phyloP scores from a whole-genome alignment of 2,113 vertebrate species.

The Saccopteryx bilineata region DNA sequence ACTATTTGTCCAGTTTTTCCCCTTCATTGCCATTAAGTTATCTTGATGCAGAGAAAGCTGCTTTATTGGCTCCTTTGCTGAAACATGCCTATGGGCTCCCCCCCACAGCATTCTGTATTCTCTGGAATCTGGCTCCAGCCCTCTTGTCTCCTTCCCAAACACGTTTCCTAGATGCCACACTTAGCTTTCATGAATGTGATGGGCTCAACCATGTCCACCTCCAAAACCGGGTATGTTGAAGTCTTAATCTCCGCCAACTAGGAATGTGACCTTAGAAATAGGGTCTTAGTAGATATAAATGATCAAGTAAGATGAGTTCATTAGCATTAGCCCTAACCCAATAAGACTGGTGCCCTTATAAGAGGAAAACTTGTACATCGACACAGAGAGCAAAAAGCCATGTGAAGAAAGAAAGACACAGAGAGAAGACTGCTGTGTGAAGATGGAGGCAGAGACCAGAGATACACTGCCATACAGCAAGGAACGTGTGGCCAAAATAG shows the following conservation, averaged over 20 bases:
- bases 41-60: background rate
- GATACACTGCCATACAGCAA: rapidly evolving
- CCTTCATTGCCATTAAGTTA: background rate
- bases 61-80: background rate
- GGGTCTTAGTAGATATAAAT: background rate
- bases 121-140: background rate
- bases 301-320: background rate
- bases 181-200: background rate
- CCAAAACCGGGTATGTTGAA: background rate
- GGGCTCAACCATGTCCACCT: background rate
- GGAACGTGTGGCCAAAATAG: rapidly evolving
- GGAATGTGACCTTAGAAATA: background rate
- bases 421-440: background rate
- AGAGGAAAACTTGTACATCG: background rate
- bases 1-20: background rate
- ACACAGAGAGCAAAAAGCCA: background rate
- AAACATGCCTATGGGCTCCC: background rate
- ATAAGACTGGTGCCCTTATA: background rate
- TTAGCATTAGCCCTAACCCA: background rate
- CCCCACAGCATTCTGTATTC: background rate
- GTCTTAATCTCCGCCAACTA: background rate
- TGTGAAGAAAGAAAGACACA: background rate
- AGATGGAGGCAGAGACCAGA: background rate
- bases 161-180: background rate
- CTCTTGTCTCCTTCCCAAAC: background rate